A percentile compares a stretch with the other conserved stretches of the same genome.
Evolutionary conservation across 2,888 invertebrate genomes (phyloP).

Genomic region (Adelphocoris suturalis): DNA sequence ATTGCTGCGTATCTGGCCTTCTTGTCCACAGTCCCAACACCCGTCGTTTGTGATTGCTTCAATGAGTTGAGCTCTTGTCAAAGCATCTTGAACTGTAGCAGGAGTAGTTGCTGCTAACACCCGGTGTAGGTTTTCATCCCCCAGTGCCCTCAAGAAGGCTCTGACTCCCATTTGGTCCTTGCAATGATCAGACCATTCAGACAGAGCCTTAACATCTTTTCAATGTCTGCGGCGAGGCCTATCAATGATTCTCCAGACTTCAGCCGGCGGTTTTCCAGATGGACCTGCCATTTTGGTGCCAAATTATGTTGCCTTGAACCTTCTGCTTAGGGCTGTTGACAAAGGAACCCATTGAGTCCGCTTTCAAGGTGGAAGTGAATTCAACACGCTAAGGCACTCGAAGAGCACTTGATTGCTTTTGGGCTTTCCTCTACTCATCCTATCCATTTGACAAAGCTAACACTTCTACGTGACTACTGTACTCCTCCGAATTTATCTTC

Average conservation of each 20-base stretch:
- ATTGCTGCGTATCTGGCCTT: too few relatives aligned
- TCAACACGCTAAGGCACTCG: neutral
- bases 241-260: neutral
- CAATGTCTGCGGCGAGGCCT: neutral
- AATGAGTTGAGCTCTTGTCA: neutral
- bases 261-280: neutral
- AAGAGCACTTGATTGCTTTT: neutral
- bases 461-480: too few relatives aligned
- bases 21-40: too few relatives aligned
- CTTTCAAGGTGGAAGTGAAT: neutral
- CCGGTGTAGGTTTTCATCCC: neutral
- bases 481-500: too few relatives aligned
- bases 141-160: neutral
- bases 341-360: neutral
- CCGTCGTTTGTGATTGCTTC: neutral
- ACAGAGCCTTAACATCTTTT: neutral
- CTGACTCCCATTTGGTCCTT: neutral
- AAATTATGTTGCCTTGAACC: slow-evolving; percentile 37
- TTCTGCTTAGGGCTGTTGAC: neutral
- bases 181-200: slow-evolving; percentile 24
- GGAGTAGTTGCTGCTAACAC: neutral
- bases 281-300: slow-evolving; percentile 2
- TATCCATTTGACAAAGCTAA: too few relatives aligned
- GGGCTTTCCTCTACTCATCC: too few relatives aligned
- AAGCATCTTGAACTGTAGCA: neutral